Evolutionary conservation across 2,113 vertebrate species (phyloP).

Genomic region (Pelodiscus sinensis): DNA sequence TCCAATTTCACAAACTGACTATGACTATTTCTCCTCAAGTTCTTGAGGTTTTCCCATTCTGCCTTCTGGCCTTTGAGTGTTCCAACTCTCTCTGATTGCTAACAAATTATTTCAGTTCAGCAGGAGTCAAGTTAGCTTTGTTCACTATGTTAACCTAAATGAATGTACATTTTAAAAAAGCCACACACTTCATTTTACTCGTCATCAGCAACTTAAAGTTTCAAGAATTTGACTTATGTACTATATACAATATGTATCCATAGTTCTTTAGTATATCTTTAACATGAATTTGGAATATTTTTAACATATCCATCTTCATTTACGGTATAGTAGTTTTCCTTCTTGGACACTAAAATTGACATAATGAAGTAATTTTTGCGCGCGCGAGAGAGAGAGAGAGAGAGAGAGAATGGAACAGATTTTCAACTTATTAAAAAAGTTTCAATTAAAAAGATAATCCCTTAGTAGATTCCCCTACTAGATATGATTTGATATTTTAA

Average conservation of each 20-base stretch:
- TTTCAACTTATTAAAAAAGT: background rate
- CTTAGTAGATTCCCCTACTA: background rate
- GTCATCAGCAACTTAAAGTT: background rate
- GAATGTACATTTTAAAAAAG: rapidly evolving
- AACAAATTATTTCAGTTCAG: background rate
- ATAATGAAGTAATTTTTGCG: background rate
- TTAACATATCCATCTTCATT: background rate
- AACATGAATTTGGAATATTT: background rate
- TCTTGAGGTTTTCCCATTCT: background rate
- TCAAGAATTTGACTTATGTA: background rate
- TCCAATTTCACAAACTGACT: background rate
- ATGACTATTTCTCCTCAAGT: background rate
- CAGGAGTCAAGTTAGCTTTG: too few relatives aligned
- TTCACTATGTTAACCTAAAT: background rate
- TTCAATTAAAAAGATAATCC: background rate
- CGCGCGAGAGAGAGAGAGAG: background rate
- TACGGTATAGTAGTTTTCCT: background rate
- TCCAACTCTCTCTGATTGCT: background rate
- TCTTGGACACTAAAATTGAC: background rate
- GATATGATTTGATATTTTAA: background rate
- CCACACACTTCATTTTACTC: background rate
- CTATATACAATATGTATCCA: background rate
- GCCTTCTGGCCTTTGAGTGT: background rate
- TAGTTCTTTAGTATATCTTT: background rate
- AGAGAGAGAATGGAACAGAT: background rate